phyloP scores from a whole-genome alignment of 2,888 invertebrate species.

The Xestoiulus laeticollis region DNA sequence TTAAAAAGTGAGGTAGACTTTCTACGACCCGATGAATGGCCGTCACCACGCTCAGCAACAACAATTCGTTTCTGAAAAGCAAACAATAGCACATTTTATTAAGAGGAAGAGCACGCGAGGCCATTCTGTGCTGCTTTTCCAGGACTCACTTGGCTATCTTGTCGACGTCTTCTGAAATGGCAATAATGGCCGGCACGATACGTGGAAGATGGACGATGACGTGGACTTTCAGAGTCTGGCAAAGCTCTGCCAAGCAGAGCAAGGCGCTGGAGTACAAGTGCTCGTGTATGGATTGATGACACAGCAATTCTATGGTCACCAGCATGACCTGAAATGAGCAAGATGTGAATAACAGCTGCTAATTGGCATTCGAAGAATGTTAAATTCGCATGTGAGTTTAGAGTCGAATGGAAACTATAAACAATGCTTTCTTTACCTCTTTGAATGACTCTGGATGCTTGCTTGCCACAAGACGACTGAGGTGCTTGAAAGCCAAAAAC shows the following conservation, averaged over 20 bases:
- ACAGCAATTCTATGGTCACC: background rate
- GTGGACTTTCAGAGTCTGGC: conserved; percentile 77
- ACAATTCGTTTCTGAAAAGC: conserved; percentile 62
- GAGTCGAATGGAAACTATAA: background rate
- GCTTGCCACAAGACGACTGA: background rate
- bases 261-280: conserved; percentile 78
- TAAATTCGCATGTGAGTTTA: no score
- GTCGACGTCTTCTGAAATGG: conserved; percentile 52
- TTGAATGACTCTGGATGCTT: background rate
- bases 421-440: background rate
- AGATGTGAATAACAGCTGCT: background rate
- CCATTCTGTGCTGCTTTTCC: background rate
- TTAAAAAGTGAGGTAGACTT: conserved; percentile 82
- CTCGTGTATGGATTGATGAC: conserved; percentile 64
- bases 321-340: background rate
- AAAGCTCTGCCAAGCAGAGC: conserved; percentile 81
- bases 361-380: no score
- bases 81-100: background rate
- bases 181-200: conserved; percentile 74
- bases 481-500: conserved; percentile 29
- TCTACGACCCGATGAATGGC: conserved; percentile 84
- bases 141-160: background rate
- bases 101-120: background rate
- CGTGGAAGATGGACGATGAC: conserved; percentile 78
- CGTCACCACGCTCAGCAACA: conserved; percentile 77